Evolutionary conservation across 2,888 invertebrate genomes (phyloP), one percentile per base, ranked within the genome.

Genomic region (Drosophila austrosaltans): DNA sequence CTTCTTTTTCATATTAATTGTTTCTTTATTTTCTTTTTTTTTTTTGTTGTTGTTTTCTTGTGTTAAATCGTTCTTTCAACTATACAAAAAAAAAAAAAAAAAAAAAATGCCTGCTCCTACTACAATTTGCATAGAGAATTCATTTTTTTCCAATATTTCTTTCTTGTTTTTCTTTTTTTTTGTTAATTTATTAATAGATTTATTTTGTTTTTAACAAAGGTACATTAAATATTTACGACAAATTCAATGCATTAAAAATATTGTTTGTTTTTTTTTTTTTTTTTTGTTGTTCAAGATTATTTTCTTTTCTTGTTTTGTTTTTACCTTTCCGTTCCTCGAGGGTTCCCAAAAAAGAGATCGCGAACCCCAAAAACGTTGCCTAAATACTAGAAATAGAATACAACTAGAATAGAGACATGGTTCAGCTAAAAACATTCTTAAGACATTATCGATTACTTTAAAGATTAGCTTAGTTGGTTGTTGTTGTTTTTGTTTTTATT

Each of bases 151-250:
- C 48, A 39, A 65, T 77, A 56, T 63, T 75, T 70, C 60, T 69
- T 67, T 63, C 58, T 59, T 66, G 67, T 74, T 71, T 64, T 62
- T 58, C 57, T 58, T 57, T 79, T 67, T 76, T 74, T 81, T 79
- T 68, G 22, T 22, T 48, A 25, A 48, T 48, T 48, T 72, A 69
- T 78, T 81, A 78, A 83, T 81, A 82, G 79, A 83, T 75, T 83
- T 71, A 68, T 72, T 74, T 84, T 75, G 79, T 86, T 87, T 87
- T 82, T 84, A 87, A 87, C 87, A 87, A 87, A 87, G 87, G 87
- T 87, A 87, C 87, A 78, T 81, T 83, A 87, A 88, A 87, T 87
- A 79, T 85, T 85, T 85, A 86, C 82, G 82, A 84, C 84, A 81
- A 81, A 86, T 85, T 84, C 86, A 86, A 82, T 85, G 82, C 84